Evolutionary conservation across 2,113 vertebrate species (phyloP), one percentile per base, ranked within the genome.

Genomic region (Rhea pennata): DNA sequence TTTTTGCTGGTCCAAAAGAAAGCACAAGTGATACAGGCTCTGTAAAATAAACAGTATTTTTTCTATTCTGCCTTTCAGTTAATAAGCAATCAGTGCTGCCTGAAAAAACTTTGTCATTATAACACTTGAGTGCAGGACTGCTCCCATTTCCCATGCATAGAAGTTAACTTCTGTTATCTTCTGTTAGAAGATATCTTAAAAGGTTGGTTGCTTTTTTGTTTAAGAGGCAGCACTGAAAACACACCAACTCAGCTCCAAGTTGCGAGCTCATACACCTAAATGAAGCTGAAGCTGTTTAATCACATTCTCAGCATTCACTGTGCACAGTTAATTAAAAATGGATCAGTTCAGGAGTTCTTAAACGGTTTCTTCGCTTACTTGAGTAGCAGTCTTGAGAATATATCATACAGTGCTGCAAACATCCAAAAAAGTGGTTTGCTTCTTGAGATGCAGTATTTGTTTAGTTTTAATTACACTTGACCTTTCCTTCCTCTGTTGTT

Each of bases 401-500:
- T 66, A 79, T 71, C 70, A 92, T 5, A 11, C 12, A 87, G 61
- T 19, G 12, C 56, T 77, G 39, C 58, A 84, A 87, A 61, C 6
- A 27, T 70, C 24, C 56, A 56, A 51, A 66, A 67, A 42, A 29
- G 20, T 27, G 5, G 33, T 29, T 80, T 59, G 33, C 59, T 81
- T 58, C 58, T 62, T 73, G 31, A 85, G 44, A 66, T 62, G 11
- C 26, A 70, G 20, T 29, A 21, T 31, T 75, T 92, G 40, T 84
- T 96, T 58, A 39, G 61, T 31, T 96, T 92, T 66, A 91, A 58
- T 76, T 88, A 66, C n/a, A 66, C 59, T 71, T 85, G 40, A 90
- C 70, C 40, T 77, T 90, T 91, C 74, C 71, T 92, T 92, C 81
- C 67, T 91, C 23, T 83, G 54, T 46, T 79, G 29, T 46, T 90